Evolutionary conservation across 2,113 vertebrate genomes (phyloP).

Genomic region (Casuarius casuarius): DNA sequence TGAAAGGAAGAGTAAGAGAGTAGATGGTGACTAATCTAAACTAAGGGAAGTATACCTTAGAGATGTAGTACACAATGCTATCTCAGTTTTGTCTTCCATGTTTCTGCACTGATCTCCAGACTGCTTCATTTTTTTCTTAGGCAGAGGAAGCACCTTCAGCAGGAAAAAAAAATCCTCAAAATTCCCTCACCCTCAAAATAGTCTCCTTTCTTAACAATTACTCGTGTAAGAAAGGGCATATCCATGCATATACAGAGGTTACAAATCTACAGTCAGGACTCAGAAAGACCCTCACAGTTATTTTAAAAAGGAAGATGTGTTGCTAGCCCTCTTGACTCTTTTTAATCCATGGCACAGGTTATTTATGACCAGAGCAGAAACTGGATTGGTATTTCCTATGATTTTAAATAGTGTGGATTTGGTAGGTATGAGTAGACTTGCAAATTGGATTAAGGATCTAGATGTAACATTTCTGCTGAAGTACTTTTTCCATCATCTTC

Average conservation of each 20-base stretch:
- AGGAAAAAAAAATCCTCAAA: neutral
- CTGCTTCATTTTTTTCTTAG: neutral
- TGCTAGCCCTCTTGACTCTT: neutral
- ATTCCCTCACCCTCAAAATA: neutral
- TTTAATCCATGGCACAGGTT: neutral
- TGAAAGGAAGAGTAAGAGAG: neutral
- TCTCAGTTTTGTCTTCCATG: neutral
- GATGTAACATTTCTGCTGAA: neutral
- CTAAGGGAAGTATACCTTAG: neutral
- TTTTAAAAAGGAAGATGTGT: neutral
- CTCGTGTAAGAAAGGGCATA: neutral
- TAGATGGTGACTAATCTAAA: neutral
- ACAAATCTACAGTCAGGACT: neutral
- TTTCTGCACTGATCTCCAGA: neutral
- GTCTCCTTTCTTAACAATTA: neutral
- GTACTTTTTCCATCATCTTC: neutral
- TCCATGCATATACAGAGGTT: neutral
- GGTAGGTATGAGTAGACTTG: neutral
- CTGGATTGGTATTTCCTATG: neutral
- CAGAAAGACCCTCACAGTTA: neutral
- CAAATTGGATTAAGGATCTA: neutral
- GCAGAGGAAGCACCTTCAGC: neutral
- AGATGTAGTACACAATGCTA: neutral
- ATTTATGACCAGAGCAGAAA: neutral
- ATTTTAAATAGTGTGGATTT: neutral